Conservation (phyloP, 2,888 invertebrate genomes). For the Onchidella celtica region DNA sequence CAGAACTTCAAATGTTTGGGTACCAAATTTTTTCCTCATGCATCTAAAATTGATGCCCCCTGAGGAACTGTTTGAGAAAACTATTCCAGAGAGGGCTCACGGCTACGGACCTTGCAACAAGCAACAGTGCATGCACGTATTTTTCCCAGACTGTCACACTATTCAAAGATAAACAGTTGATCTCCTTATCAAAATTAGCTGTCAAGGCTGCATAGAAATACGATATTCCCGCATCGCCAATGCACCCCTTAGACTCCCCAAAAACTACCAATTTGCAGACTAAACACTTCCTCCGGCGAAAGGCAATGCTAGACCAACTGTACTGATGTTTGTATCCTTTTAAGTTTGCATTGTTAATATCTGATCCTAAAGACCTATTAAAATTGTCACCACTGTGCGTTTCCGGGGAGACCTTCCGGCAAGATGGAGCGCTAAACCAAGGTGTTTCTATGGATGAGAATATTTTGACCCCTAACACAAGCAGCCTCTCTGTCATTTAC, state of each 20-base stretch:
- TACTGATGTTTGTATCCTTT: conserved; percentile 10
- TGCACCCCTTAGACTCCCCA: too few relatives aligned
- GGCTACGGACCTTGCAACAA: too few relatives aligned
- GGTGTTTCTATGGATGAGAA: conserved; percentile 15
- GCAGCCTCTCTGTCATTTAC: conserved; percentile 33
- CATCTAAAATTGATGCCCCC: too few relatives aligned
- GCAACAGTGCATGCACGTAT: too few relatives aligned
- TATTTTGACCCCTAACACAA: conserved; percentile 47
- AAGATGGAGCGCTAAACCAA: not conserved
- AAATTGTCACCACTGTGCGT: conserved; percentile 28
- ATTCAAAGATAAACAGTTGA: not conserved
- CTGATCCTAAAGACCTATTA: conserved; percentile 12
- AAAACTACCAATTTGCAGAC: not conserved
- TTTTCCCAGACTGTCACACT: too few relatives aligned
- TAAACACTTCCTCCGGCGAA: not conserved
- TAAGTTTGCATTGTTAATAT: conserved; percentile 17
- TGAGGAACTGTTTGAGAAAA: too few relatives aligned
- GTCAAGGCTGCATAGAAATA: not conserved
- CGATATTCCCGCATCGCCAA: not conserved
- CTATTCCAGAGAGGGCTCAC: too few relatives aligned
- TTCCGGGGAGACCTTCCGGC: not conserved
- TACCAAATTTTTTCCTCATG: too few relatives aligned
- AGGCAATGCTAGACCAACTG: not conserved
- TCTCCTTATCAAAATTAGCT: not conserved
- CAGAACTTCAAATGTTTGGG: too few relatives aligned